Base-by-base conservation (phyloP, 2,888 invertebrate species). In the Lissocephala sabroskyi region DNA sequence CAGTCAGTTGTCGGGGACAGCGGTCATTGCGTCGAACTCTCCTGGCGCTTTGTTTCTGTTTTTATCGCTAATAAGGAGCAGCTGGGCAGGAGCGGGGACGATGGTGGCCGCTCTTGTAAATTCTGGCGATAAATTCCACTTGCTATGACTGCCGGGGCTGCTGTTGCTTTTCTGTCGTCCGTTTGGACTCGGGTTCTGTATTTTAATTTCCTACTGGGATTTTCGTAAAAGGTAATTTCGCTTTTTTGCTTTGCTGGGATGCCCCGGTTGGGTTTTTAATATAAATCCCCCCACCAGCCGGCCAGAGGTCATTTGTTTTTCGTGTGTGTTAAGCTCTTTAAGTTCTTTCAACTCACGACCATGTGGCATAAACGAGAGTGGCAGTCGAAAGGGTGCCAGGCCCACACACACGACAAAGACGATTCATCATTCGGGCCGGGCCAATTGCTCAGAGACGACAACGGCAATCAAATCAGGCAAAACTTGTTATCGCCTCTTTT, bases 181-280 rank as follows among this genome's bases (percentile, higher is more conserved):
- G 50, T 53, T 74, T 62, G 40, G 48, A 66, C 60, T 68, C 65
- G 56, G n/a, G 68, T 68, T 74, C 74, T 65, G 76, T 77, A 56
- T 74, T 77, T 74, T 74, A 75, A 75, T 75, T 75, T 75, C 75
- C 77, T 77, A 56, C 59, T 65, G 75, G 75, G 75, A 77, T 71
- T 77, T 68, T 56, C 64, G 54, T 53, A 60, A 74, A 74, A 74
- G 71, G 66, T 76, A 59, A n/a, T 48, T 44, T 47, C 33, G 18
- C 33, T 48, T 29, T 36, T 37, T 16, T 37, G 48, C n/a, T 33
- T n/a, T n/a, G n/a, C n/a, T n/a, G n/a, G n/a, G 23, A 11, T 11
- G 10, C 30, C 11, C 32, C 32, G 19, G 19, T 4, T 19, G 2
- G 28, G 41, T 16, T 41, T 42, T 42, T 42, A 42, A 32, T 42